Percentiles rank a stretch among this genome's conserved stretches.
Evolutionary conservation across 2,113 vertebrate genomes (phyloP).

Genomic region (Plecturocebus donacophilus): DNA sequence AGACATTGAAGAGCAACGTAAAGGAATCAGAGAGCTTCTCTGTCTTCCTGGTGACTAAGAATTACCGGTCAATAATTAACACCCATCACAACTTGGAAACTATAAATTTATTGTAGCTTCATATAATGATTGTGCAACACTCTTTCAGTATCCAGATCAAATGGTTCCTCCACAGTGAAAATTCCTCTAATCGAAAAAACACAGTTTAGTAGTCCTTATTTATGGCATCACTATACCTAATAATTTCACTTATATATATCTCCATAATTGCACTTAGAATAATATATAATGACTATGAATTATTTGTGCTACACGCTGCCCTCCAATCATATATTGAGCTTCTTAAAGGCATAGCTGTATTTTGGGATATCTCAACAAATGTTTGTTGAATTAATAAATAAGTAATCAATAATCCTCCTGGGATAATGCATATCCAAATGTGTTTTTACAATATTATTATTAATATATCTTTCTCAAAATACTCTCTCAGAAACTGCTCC

Average conservation of each 20-base stretch:
- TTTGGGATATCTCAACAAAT: background rate
- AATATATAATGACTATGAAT: background rate
- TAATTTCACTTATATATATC: background rate
- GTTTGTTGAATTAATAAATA: background rate
- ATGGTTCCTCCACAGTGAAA: background rate
- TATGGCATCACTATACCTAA: background rate
- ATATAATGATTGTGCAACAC: background rate
- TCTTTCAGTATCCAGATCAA: background rate
- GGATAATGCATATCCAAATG: background rate
- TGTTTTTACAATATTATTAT: background rate
- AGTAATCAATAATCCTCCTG: background rate
- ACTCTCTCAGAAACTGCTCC: background rate
- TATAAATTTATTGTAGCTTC: background rate
- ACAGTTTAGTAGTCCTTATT: background rate
- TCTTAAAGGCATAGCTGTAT: background rate
- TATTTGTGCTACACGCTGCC: background rate
- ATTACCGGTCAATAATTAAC: background rate
- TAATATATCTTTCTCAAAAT: background rate
- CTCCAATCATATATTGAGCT: background rate
- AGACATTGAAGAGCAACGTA: background rate
- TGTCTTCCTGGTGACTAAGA: background rate
- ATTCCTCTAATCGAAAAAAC: background rate
- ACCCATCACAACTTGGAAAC: background rate
- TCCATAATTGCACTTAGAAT: background rate
- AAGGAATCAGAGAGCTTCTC: background rate